Evolutionary conservation across 2,113 vertebrate genomes (phyloP).

Genomic region (Sardina pilchardus): DNA sequence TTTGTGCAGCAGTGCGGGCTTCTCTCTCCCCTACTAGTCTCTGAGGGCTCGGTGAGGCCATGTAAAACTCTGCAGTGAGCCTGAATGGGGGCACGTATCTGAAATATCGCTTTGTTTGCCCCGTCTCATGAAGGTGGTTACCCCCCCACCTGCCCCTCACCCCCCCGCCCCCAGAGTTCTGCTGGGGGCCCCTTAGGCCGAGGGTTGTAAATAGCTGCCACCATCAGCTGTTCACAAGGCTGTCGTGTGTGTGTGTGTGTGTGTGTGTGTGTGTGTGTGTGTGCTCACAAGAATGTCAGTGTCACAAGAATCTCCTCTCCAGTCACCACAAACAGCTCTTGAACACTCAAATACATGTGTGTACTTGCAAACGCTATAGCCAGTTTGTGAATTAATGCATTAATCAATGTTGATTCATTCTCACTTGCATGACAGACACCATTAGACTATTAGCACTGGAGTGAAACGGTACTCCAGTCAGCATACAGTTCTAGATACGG

Average conservation of each 20-base stretch:
- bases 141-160: too few species aligned
- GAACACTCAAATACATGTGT: background rate
- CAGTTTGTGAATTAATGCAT: background rate
- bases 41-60: background rate
- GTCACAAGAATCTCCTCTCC: constrained; percentile 24
- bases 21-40: background rate
- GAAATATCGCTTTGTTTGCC: background rate
- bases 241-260: background rate
- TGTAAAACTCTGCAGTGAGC: background rate
- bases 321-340: background rate
- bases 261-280: background rate
- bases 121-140: background rate
- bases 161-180: background rate
- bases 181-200: background rate
- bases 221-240: constrained; percentile 32
- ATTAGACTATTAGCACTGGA: background rate
- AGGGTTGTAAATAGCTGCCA: constrained; percentile 37
- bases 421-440: background rate
- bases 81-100: background rate
- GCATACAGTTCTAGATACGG: background rate
- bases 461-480: background rate
- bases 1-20: background rate
- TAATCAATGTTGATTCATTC: background rate
- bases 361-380: too few species aligned
- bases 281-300: constrained; percentile 23